phyloP scores from a whole-genome alignment of 2,797 vertebrate genomes.

The Danionella dracula region DNA sequence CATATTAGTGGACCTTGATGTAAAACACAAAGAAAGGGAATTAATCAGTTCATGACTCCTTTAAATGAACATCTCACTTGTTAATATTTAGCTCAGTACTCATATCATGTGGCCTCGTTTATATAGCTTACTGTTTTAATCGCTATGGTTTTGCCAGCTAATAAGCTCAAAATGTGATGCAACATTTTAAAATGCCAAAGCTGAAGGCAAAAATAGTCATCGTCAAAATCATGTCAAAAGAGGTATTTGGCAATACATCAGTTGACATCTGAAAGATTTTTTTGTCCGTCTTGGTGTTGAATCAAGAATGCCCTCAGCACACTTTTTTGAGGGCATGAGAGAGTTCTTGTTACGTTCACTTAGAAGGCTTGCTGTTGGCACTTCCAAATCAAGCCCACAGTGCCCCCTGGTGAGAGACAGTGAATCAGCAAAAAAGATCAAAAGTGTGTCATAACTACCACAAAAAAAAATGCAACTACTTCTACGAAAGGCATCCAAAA shows the following conservation, averaged over 20 bases:
- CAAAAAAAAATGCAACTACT: slow-evolving; percentile 43
- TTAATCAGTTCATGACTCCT: too few species aligned
- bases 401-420: slow-evolving; percentile 64
- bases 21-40: too few species aligned
- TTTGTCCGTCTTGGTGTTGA: slow-evolving; percentile 48
- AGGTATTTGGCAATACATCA: slow-evolving; percentile 33
- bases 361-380: slow-evolving; percentile 57
- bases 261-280: slow-evolving; percentile 4
- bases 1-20: too few species aligned
- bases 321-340: slow-evolving; percentile 38
- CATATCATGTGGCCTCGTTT: slow-evolving; percentile 22
- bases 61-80: neutral
- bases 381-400: slow-evolving; percentile 55
- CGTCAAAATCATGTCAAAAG: slow-evolving; percentile 9
- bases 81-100: neutral
- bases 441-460: slow-evolving; percentile 55
- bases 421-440: slow-evolving; percentile 64
- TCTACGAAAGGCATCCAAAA: slow-evolving; percentile 57
- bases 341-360: slow-evolving; percentile 45
- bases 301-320: slow-evolving; percentile 64
- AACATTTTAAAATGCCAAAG: slow-evolving; percentile 13
- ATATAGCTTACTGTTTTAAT: slow-evolving; percentile 13
- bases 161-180: slow-evolving; percentile 26
- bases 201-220: neutral
- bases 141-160: slow-evolving; percentile 5